Base-by-base conservation (phyloP, 2,113 vertebrate genomes). In the Charina bottae region DNA sequence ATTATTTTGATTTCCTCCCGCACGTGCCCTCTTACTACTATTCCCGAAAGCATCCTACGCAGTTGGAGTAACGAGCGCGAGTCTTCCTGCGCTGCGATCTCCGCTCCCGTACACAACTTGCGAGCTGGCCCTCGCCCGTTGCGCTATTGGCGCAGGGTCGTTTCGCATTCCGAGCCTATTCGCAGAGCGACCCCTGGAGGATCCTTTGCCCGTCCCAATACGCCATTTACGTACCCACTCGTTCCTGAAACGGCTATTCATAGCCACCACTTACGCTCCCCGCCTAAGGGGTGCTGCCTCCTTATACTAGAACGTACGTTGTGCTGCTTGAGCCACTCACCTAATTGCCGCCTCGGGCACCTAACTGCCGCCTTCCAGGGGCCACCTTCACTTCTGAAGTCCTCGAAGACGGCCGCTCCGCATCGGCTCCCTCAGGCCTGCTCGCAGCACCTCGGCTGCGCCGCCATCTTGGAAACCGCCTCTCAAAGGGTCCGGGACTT, bases 381-480 rank as follows among this genome's bases (percentile, higher is more conserved):
- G 28, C 37, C 60, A 17, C 59, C 53, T 26, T 42, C n/a, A 53
- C 13, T 37, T 53, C 59, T 58, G 1, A 83, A 28, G 53, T 28
- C 23, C 42, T 37, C 83, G 12, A 85, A 72, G 42, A n/a, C 84
- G 88, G 56, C 62, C 0, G 42, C 72, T 88, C 26, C 49, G 26
- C 54, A 56, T 56, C 83, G 49, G 11, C 17, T 17, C 19, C 87
- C 53, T 37, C 0, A 33, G 9, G n/a, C 58, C 17, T 23, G 5
- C 62, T 88, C 85, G 8, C 42, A 2, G 23, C 23, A n/a, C 85
- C 33, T 10, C 85, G 0, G 10, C 72, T 7, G 24, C 78, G 26
- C 58, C 85, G 92, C 92, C 89, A 91, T 90, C 86, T 93, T 90
- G 72, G 53, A 24, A 33, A 19, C 86, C 33, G 23, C 11, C 72